Conservation (phyloP, 2,797 vertebrate genomes). For the Xenops minutus region DNA sequence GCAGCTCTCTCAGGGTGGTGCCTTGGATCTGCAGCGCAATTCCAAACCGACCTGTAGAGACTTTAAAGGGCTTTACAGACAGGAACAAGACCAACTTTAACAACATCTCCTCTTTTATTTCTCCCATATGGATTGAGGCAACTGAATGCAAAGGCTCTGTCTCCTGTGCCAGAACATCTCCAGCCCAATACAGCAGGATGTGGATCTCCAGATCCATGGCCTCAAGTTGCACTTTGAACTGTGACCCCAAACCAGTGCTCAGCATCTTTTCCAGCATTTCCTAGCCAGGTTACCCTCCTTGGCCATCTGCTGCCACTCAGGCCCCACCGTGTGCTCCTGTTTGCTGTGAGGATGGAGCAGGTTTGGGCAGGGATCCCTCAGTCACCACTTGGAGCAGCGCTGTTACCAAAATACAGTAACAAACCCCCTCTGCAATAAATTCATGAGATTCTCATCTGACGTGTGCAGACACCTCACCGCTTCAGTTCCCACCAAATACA, state of each 20-base stretch:
- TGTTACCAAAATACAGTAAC: not conserved
- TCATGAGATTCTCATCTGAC: not conserved
- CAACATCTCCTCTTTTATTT: not conserved
- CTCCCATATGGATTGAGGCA: accelerated
- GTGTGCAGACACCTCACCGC: not conserved
- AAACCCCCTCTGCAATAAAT: not conserved
- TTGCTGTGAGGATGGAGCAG: not conserved
- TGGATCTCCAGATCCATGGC: not conserved
- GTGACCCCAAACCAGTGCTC: not conserved
- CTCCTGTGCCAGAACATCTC: not conserved
- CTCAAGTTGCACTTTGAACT: not conserved
- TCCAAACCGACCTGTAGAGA: accelerated
- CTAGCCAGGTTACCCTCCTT: not conserved
- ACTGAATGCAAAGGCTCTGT: not conserved
- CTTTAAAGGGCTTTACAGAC: not conserved
- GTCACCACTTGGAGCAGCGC: not conserved
- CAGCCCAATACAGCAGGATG: no score
- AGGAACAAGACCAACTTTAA: not conserved
- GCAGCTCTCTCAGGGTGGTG: not conserved
- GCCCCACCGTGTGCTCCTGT: not conserved
- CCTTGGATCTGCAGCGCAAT: accelerated
- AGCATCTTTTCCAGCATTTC: not conserved
- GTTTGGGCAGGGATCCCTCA: not conserved
- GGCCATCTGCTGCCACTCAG: not conserved
- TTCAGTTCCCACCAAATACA: not conserved